Evolutionary conservation across 2,888 invertebrate species (phyloP).

Genomic region (Elegia similella): DNA sequence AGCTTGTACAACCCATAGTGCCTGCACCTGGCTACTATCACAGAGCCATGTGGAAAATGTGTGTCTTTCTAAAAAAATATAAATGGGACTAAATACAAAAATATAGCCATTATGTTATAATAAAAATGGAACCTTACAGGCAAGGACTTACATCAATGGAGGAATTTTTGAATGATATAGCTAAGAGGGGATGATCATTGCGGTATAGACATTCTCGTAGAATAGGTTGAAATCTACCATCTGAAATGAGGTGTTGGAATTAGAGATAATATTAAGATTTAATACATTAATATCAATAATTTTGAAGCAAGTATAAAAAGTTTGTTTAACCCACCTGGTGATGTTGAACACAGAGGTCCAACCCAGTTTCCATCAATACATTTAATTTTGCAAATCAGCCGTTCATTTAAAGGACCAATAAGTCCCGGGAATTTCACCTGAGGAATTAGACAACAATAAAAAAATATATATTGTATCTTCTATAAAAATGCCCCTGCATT

Average conservation of each 20-base stretch:
- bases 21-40: conserved; percentile 88
- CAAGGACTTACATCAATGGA: conserved; percentile 84
- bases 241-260: conserved; percentile 60
- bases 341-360: conserved; percentile 89
- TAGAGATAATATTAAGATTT: background rate
- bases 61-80: conserved; percentile 77
- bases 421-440: conserved; percentile 89
- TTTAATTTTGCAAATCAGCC: conserved; percentile 90
- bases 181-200: conserved; percentile 85
- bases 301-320: background rate
- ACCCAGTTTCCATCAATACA: conserved; percentile 93
- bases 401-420: conserved; percentile 87
- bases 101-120: no score
- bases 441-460: no score
- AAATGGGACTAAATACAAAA: no score
- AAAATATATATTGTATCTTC: no score
- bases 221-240: conserved; percentile 89
- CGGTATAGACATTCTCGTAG: conserved; percentile 87
- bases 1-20: conserved; percentile 93
- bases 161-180: conserved; percentile 88
- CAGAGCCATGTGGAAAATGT: conserved; percentile 89
- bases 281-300: no score
- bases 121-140: no score
- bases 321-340: conserved; percentile 76
- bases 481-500: no score